Evolutionary conservation across 2,113 vertebrate species (phyloP).

Genomic region (Ceyx cyanopectus): DNA sequence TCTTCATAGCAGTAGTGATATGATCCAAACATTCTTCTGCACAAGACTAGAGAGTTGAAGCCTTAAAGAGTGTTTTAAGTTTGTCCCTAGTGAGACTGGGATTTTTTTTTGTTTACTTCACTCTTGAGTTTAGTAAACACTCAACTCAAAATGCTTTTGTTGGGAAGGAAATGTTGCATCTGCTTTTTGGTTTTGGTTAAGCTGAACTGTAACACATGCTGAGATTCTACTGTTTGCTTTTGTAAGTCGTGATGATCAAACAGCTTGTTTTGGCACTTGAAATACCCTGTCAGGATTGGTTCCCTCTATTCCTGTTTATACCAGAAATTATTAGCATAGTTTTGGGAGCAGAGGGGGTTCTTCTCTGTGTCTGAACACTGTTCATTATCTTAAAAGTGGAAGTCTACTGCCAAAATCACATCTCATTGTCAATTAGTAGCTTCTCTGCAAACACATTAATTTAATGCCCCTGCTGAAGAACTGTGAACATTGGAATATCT

Average conservation of each 20-base stretch:
- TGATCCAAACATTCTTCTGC: neutral
- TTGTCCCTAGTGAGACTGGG: neutral
- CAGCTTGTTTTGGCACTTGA: slow-evolving; percentile 70
- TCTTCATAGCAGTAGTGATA: neutral
- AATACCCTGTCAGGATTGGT: slow-evolving; percentile 42
- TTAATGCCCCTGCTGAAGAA: slow-evolving; percentile 56
- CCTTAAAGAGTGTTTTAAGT: neutral
- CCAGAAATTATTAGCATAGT: slow-evolving; percentile 20
- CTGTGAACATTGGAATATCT: neutral
- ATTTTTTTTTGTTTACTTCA: neutral
- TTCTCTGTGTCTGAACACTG: neutral
- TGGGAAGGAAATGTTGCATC: neutral
- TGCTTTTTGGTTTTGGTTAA: slow-evolving; percentile 25
- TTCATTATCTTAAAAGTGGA: slow-evolving; percentile 54
- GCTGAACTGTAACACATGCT: neutral
- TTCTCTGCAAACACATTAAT: slow-evolving; percentile 68
- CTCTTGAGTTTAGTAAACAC: neutral
- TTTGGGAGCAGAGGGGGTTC: slow-evolving; percentile 18
- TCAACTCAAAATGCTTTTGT: neutral
- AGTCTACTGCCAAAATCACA: slow-evolving; percentile 19
- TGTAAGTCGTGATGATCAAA: slow-evolving; percentile 58
- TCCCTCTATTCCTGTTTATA: slow-evolving; percentile 28
- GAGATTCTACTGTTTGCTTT: slow-evolving; percentile 57
- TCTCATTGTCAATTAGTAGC: slow-evolving; percentile 40
- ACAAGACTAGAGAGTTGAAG: neutral